A percentile compares a stretch with the other conserved stretches of the same genome.
Evolutionary conservation across 2,797 vertebrate species (phyloP).

Genomic region (Tolypeutes matacus): DNA sequence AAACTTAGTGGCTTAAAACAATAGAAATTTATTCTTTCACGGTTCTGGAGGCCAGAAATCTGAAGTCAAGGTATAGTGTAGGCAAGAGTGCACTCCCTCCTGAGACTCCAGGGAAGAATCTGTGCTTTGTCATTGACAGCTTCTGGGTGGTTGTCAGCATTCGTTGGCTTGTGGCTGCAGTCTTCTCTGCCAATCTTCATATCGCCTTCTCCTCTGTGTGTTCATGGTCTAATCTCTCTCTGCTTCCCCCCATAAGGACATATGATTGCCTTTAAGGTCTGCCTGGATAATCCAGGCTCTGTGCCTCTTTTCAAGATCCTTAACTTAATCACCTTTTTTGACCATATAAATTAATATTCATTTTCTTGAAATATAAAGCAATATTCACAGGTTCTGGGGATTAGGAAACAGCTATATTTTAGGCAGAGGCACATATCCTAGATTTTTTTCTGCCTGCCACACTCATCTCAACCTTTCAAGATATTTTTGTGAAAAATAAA

Average conservation of each 20-base stretch:
- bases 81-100: not conserved
- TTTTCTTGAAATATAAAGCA: not conserved
- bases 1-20: not conserved
- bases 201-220: not conserved
- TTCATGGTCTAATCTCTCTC: not conserved
- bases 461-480: not conserved
- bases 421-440: not conserved
- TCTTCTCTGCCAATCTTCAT: not conserved
- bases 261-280: not conserved
- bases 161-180: not conserved
- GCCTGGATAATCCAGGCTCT: not conserved
- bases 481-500: not conserved
- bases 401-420: not conserved
- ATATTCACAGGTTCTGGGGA: not conserved
- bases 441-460: not conserved
- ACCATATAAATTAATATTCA: not conserved
- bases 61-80: not conserved
- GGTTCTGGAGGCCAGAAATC: not conserved
- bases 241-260: not conserved
- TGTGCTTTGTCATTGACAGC: not conserved
- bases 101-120: not conserved
- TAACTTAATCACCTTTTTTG: not conserved
- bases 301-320: fast-evolving
- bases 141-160: not conserved
- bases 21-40: not conserved